Conservation (phyloP, 2,797 vertebrate species). For the Ceryle rudis region DNA sequence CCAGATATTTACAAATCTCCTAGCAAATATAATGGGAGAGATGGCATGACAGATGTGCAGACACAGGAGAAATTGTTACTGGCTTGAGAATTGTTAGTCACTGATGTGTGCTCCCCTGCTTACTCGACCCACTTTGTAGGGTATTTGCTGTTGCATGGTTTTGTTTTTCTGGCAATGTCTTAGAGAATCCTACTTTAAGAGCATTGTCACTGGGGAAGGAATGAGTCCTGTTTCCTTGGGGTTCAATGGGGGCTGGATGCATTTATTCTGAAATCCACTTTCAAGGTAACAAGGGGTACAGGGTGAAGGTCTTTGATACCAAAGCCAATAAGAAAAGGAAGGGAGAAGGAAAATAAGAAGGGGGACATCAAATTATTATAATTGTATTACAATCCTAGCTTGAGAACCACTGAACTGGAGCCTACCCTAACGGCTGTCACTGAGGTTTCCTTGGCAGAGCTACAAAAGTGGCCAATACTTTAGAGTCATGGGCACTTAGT, state of each 20-base stretch:
- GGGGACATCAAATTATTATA: too few relatives aligned
- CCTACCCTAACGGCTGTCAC: not conserved
- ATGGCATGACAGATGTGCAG: not conserved
- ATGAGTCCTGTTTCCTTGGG: not conserved
- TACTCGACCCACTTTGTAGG: not conserved
- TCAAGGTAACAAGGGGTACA: not conserved
- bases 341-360: not conserved
- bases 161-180: not conserved
- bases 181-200: not conserved
- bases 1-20: constrained; percentile 39
- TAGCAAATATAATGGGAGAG: not conserved
- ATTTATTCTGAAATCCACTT: not conserved
- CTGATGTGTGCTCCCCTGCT: not conserved
- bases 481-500: not conserved
- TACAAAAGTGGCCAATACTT: not conserved
- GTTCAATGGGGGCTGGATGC: not conserved
- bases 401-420: not conserved
- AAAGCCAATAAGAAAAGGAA: not conserved
- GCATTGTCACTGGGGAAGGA: not conserved
- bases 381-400: not conserved
- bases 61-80: not conserved
- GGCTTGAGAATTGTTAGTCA: not conserved
- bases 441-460: not conserved
- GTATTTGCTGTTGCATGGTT: not conserved
- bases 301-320: not conserved